Percentiles rank a stretch among this genome's conserved stretches.
These are phyloP conservation scores for Tenualosa ilisha DNA, from an alignment of 2,797 vertebrate genomes.

Conservation along the genomic window DNA sequence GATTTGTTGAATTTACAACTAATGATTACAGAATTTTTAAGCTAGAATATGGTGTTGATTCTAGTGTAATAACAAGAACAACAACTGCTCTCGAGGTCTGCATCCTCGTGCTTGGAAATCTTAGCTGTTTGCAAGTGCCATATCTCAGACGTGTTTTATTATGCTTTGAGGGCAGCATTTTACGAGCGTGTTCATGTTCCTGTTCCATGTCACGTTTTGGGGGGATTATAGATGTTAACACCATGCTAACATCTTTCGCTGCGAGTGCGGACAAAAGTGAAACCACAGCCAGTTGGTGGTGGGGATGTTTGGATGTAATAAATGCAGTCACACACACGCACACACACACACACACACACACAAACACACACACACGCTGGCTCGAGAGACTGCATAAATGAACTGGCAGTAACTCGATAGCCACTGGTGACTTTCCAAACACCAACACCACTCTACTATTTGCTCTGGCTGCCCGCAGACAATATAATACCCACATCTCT, in stretches of 20 bases:
- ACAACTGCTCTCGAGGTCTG: neutral
- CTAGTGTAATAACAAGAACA: neutral
- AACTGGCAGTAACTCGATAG: constrained; percentile 56
- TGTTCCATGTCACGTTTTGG: constrained; percentile 49
- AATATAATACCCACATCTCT: constrained; percentile 56
- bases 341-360: neutral
- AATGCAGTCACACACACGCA: constrained; percentile 33
- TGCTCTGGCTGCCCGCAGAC: constrained; percentile 54
- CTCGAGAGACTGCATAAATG: constrained; percentile 41
- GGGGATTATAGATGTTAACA: constrained; percentile 50
- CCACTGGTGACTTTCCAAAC: constrained; percentile 53
- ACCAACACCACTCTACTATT: constrained; percentile 52
- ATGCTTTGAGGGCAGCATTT: neutral
- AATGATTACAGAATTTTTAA: neutral
- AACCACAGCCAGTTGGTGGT: constrained; percentile 54
- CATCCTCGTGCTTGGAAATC: neutral
- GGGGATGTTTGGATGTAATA: constrained; percentile 47
- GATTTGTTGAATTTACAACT: neutral
- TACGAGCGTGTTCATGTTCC: constrained; percentile 19
- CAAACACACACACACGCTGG: neutral
- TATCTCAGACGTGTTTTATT: constrained; percentile 5
- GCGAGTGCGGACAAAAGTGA: constrained; percentile 53
- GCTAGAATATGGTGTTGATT: neutral
- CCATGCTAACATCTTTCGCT: constrained; percentile 36
- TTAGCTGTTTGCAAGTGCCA: neutral